Evolutionary conservation across 2,888 invertebrate genomes (phyloP).

Genomic region (Lithophane ornitopus): DNA sequence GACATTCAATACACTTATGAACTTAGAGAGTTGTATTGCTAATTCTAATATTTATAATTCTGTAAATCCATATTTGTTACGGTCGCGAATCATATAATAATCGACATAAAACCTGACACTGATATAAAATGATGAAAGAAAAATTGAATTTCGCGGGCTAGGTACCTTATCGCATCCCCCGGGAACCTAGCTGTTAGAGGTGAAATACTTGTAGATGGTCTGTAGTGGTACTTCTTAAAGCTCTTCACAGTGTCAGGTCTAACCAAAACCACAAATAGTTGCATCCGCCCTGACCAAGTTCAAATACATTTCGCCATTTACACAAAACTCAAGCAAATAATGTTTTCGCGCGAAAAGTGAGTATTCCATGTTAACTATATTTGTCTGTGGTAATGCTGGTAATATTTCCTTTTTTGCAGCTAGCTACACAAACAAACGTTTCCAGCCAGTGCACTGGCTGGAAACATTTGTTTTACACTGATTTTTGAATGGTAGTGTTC

Average conservation of each 20-base stretch:
- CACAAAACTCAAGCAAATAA: constrained; percentile 33
- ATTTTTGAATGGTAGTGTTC: not conserved
- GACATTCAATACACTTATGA: too few species aligned
- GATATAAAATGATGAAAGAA: too few species aligned
- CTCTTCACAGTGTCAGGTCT: constrained; percentile 16
- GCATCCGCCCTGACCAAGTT: constrained; percentile 36
- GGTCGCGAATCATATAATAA: too few species aligned
- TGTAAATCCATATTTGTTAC: too few species aligned
- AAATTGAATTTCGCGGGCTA: too few species aligned
- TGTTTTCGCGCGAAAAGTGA: constrained; percentile 52
- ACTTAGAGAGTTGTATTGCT: too few species aligned
- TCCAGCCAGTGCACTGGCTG: too few species aligned
- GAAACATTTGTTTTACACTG: constrained; percentile 28
- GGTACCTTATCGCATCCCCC: too few species aligned
- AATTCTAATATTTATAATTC: too few species aligned
- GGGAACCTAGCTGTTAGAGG: not conserved
- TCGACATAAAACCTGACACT: too few species aligned
- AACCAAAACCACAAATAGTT: constrained; percentile 49
- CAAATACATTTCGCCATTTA: constrained; percentile 41
- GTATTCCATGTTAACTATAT: constrained; percentile 38
- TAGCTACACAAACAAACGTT: too few species aligned
- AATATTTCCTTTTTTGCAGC: constrained; percentile 47
- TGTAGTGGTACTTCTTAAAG: constrained; percentile 17
- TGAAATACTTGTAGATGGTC: not conserved
- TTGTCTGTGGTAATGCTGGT: constrained; percentile 41